A percentile compares a stretch with the other conserved stretches of the same genome.
Conservation (phyloP, 2,888 invertebrate species). For the Campoletis raptor region DNA sequence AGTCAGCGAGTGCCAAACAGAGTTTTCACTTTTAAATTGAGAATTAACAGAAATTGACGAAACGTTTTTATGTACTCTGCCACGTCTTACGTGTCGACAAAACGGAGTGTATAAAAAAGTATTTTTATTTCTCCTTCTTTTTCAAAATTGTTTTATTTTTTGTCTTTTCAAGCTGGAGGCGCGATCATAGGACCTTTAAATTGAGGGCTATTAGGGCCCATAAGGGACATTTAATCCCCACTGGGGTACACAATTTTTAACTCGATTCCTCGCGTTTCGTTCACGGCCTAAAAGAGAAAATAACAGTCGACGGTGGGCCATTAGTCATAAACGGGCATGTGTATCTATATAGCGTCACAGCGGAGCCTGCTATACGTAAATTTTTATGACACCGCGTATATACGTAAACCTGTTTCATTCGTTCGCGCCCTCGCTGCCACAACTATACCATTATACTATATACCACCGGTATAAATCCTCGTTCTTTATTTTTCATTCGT, state of each 20-base stretch:
- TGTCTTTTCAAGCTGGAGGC: neutral
- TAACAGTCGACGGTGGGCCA: conserved; percentile 59
- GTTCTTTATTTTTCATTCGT: conserved; percentile 61
- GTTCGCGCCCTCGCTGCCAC: conserved; percentile 66
- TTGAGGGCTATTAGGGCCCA: conserved; percentile 80
- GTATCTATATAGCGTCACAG: conserved; percentile 46
- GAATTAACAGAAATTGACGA: conserved; percentile 48
- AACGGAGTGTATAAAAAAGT: conserved; percentile 38
- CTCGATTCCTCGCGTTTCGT: conserved; percentile 42
- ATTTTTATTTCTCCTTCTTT: conserved; percentile 12
- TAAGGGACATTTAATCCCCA: conserved; percentile 77
- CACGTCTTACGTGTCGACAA: conserved; percentile 7
- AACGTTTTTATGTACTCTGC: conserved; percentile 46
- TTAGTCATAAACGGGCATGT: conserved; percentile 61
- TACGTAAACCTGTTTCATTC: conserved; percentile 78
- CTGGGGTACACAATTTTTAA: conserved; percentile 75
- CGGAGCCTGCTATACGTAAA: conserved; percentile 69
- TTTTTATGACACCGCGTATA: conserved; percentile 77
- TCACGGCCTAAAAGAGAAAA: conserved; percentile 58
- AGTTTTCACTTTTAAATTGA: neutral
- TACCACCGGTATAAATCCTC: conserved; percentile 62
- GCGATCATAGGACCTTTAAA: conserved; percentile 75
- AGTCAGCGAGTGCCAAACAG: conserved; percentile 10
- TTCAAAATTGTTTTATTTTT: neutral
- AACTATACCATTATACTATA: conserved; percentile 56